phyloP scores from a whole-genome alignment of 2,888 invertebrate genomes.

The Lepidocyrtinus sp. region DNA sequence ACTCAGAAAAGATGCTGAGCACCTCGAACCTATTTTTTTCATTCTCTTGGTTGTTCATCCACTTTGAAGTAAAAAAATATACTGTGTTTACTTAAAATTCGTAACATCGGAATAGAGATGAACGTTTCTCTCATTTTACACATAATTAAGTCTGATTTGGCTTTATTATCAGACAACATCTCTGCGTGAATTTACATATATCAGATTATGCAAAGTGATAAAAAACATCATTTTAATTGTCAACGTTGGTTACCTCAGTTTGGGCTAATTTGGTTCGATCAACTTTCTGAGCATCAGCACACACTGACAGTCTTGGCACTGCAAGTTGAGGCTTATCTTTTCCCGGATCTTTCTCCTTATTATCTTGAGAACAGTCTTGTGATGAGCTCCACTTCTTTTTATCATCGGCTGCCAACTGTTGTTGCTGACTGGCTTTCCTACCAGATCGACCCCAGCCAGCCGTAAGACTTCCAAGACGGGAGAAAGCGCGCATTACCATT shows the following conservation, averaged over 20 bases:
- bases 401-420: constrained; percentile 85
- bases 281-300: constrained; percentile 93
- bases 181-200: too few species aligned
- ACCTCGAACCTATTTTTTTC: too few species aligned
- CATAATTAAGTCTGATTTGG: too few species aligned
- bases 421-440: constrained; percentile 74
- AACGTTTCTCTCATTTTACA: too few species aligned
- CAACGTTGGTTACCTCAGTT: constrained; percentile 80
- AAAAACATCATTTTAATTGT: too few species aligned
- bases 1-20: too few species aligned
- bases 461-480: constrained; percentile 90
- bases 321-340: constrained; percentile 85
- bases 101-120: too few species aligned
- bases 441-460: constrained; percentile 93
- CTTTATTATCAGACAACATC: too few species aligned
- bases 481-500: constrained; percentile 93
- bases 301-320: constrained; percentile 90
- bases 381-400: constrained; percentile 88
- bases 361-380: constrained; percentile 83
- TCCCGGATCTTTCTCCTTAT: constrained; percentile 64
- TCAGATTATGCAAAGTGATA: too few species aligned
- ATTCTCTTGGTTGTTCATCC: too few species aligned
- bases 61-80: too few species aligned
- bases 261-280: constrained; percentile 92
- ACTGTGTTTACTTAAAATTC: too few species aligned